phyloP scores from a whole-genome alignment of 2,113 vertebrate species.

The Murina feae region DNA sequence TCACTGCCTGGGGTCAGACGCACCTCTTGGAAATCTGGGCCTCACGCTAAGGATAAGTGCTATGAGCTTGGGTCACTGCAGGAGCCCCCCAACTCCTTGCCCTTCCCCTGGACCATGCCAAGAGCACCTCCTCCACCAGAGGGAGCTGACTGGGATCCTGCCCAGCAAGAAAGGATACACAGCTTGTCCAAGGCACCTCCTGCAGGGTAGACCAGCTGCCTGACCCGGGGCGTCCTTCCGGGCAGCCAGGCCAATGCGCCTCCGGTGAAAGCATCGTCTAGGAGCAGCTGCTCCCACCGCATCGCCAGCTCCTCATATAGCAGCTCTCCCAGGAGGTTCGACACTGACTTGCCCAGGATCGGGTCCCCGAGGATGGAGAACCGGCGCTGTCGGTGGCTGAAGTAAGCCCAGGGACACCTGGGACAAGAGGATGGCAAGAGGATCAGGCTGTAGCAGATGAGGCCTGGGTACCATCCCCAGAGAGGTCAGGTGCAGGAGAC shows the following conservation, averaged over 20 bases:
- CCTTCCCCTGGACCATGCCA: background rate
- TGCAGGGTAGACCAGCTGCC: slow-evolving; percentile 80
- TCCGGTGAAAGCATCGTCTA: slow-evolving; percentile 80
- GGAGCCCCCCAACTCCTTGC: background rate
- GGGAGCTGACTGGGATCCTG: background rate
- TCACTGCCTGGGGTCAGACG: slow-evolving; percentile 51
- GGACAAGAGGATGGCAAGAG: background rate
- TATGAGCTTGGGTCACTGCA: background rate
- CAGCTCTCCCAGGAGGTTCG: slow-evolving; percentile 79
- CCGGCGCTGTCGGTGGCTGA: slow-evolving; percentile 46
- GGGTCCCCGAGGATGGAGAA: slow-evolving; percentile 73
- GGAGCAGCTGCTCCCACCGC: slow-evolving; percentile 75
- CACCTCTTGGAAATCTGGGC: slow-evolving; percentile 84
- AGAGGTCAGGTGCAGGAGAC: background rate
- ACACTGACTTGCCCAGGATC: slow-evolving; percentile 78
- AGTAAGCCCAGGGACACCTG: slow-evolving; percentile 70
- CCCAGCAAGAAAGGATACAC: slow-evolving; percentile 83
- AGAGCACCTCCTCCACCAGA: background rate
- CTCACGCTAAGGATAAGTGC: slow-evolving; percentile 34
- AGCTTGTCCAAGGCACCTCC: slow-evolving; percentile 77
- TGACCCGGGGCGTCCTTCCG: background rate
- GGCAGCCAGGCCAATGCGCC: slow-evolving; percentile 83
- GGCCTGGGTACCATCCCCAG: background rate
- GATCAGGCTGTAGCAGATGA: background rate
- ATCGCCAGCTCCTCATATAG: slow-evolving; percentile 82